These are phyloP conservation scores for Dexiosoma caninum DNA, from an alignment of 2,888 invertebrate genomes.

Conservation along the genomic window DNA sequence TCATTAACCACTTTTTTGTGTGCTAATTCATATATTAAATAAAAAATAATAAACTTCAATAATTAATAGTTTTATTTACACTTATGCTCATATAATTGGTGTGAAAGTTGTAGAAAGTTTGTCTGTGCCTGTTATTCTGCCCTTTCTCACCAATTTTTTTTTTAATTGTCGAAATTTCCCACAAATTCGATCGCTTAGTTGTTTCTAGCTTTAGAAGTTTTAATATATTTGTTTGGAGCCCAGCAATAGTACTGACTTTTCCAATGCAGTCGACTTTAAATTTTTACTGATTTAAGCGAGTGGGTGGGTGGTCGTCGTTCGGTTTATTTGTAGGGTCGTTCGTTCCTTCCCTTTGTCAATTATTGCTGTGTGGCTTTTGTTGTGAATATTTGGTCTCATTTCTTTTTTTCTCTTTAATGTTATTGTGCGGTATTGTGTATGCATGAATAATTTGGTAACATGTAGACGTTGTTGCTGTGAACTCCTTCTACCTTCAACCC, in stretches of 20 bases:
- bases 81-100: too few species aligned
- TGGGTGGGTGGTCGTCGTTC: conserved; percentile 7
- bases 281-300: conserved; percentile 30
- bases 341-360: conserved; percentile 1
- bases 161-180: conserved; percentile 18
- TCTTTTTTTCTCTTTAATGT: conserved; percentile 30
- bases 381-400: not conserved
- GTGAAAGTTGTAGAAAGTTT: conserved; percentile 37
- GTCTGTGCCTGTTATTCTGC: not conserved
- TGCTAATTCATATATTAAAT: too few species aligned
- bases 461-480: not conserved
- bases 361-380: conserved; percentile 5
- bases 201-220: conserved; percentile 5
- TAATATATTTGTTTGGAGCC: not conserved
- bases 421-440: conserved; percentile 54
- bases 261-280: conserved; percentile 25
- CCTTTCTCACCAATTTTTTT: conserved; percentile 9
- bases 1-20: too few species aligned
- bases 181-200: not conserved
- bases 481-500: not conserved
- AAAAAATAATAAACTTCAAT: too few species aligned
- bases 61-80: too few species aligned
- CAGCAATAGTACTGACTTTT: not conserved
- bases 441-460: conserved; percentile 54
- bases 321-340: not conserved